Evolutionary conservation across 1,140 invertebrate genomes (phyloP).

Genomic region (Leptinotarsa texana): DNA sequence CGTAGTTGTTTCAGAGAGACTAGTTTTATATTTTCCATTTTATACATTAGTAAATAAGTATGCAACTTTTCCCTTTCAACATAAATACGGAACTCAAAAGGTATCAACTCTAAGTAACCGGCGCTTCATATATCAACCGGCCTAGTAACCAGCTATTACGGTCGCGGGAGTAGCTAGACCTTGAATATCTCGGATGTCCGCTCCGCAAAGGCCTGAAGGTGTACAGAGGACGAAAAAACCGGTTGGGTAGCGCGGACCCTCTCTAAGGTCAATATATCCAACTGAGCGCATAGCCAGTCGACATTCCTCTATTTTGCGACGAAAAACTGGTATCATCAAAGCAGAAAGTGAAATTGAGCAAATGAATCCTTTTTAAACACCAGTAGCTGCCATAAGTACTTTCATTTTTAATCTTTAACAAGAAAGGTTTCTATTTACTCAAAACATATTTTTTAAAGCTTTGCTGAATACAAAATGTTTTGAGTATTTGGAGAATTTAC

Average conservation of each 20-base stretch:
- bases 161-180: neutral
- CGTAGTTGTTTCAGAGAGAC: too few relatives aligned
- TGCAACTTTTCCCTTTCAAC: too few relatives aligned
- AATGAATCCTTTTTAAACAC: neutral
- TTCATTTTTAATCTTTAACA: too few relatives aligned
- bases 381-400: too few relatives aligned
- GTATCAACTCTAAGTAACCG: too few relatives aligned
- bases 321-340: slow-evolving; percentile 2
- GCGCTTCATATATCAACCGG: neutral
- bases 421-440: too few relatives aligned
- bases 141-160: neutral
- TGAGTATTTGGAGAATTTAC: too few relatives aligned
- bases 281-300: neutral
- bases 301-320: neutral
- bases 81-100: too few relatives aligned
- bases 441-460: too few relatives aligned
- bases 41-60: too few relatives aligned
- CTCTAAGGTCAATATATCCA: slow-evolving; percentile 1
- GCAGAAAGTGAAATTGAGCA: neutral
- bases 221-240: neutral
- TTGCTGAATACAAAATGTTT: too few relatives aligned
- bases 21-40: too few relatives aligned
- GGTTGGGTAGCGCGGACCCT: neutral
- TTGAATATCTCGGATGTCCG: slow-evolving; percentile 3
- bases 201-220: slow-evolving; percentile 1